These are phyloP conservation scores for Lanistes nyassanus DNA, from an alignment of 1,140 invertebrate genomes.

Conservation along the genomic window DNA sequence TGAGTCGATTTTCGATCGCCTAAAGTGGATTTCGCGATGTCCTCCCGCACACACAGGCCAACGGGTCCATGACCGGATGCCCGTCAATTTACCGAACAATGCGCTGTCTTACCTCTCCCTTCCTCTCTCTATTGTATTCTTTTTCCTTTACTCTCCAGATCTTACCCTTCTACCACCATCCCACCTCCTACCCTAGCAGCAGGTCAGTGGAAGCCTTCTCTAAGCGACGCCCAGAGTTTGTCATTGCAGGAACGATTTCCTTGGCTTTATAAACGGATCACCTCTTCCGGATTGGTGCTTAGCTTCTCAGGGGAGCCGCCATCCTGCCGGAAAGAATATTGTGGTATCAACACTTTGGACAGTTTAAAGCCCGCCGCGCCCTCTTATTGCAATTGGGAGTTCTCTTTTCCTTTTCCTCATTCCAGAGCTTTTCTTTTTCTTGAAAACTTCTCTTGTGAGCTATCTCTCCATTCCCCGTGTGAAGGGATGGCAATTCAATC, in stretches of 20 bases:
- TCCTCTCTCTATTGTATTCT: neutral
- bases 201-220: too few relatives aligned
- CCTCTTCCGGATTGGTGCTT: neutral
- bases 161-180: too few relatives aligned
- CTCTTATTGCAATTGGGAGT: neutral
- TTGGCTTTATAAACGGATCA: neutral
- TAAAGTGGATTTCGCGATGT: neutral
- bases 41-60: neutral
- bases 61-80: neutral
- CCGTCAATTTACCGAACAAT: neutral
- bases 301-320: too few relatives aligned
- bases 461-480: neutral
- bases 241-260: neutral
- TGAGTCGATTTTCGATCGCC: neutral
- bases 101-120: neutral
- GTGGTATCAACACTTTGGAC: too few relatives aligned
- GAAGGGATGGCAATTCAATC: slow-evolving; percentile 21
- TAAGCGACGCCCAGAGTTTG: too few relatives aligned
- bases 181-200: too few relatives aligned
- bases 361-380: too few relatives aligned
- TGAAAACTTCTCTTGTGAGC: neutral
- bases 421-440: neutral
- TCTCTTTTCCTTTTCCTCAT: neutral
- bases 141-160: too few relatives aligned
- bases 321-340: neutral